Percentiles rank a stretch among this genome's conserved stretches.
phyloP scores from a whole-genome alignment of 1,140 invertebrate species.

The Trichomalopsis sarcophagae region DNA sequence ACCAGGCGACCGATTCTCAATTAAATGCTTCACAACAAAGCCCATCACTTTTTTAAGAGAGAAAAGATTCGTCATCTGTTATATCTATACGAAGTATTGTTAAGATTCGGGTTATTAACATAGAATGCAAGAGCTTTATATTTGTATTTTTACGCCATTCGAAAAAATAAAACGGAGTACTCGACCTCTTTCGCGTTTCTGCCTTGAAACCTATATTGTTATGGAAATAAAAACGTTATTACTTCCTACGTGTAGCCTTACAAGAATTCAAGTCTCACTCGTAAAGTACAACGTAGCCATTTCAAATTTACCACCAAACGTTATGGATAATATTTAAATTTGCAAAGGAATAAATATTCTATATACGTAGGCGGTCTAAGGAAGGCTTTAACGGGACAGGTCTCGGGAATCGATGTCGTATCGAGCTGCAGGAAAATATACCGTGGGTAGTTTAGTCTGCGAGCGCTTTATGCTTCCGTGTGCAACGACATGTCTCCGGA shows the following conservation, averaged over 20 bases:
- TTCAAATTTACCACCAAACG: not conserved
- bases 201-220: not conserved
- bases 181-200: not conserved
- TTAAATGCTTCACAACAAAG: too few relatives aligned
- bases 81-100: too few relatives aligned
- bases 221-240: not conserved
- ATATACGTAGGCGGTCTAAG: not conserved
- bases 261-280: not conserved
- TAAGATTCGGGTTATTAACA: too few relatives aligned
- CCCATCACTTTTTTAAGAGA: too few relatives aligned
- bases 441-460: not conserved
- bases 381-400: not conserved
- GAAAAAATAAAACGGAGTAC: not conserved
- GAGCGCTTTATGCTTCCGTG: not conserved
- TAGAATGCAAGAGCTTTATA: not conserved
- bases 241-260: not conserved
- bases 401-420: conserved; percentile 1
- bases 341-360: not conserved
- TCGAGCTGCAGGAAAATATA: not conserved
- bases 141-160: not conserved
- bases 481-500: not conserved
- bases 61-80: too few relatives aligned
- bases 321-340: not conserved
- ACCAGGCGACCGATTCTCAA: too few relatives aligned
- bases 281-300: not conserved